These are phyloP conservation scores for Lemur catta DNA, from an alignment of 2,797 vertebrate genomes.

Conservation along the genomic window DNA sequence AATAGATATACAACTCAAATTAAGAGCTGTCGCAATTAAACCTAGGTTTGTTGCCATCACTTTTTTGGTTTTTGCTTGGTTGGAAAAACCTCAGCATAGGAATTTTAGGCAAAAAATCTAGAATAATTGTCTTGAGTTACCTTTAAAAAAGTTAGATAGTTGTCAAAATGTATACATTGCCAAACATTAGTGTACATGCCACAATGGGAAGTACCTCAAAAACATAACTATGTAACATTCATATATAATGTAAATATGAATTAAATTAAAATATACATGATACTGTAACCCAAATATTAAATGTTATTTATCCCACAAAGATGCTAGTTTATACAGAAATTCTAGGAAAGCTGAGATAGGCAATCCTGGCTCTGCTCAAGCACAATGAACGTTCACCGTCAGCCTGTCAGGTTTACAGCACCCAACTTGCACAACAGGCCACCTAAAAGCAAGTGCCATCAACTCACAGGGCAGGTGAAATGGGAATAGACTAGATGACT, in stretches of 20 bases:
- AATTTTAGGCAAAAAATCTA: conserved; percentile 3
- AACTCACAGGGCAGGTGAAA: not conserved
- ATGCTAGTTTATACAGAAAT: not conserved
- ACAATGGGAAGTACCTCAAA: not conserved
- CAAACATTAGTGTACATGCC: not conserved
- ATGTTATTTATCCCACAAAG: not conserved
- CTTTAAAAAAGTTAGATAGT: conserved; percentile 12
- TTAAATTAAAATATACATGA: not conserved
- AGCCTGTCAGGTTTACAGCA: not conserved
- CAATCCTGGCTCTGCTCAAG: not conserved
- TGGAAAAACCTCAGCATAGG: not conserved
- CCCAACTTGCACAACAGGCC: not conserved
- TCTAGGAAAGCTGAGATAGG: not conserved
- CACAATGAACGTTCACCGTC: not conserved
- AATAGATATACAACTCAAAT: not conserved
- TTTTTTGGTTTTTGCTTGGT: not conserved
- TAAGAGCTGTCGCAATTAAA: not conserved
- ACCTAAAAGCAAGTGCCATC: not conserved
- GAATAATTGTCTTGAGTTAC: not conserved
- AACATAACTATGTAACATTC: not conserved
- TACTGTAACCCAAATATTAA: not conserved
- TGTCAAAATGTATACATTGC: not conserved
- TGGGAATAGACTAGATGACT: not conserved
- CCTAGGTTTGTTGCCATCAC: not conserved
- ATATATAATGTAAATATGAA: not conserved